Evolutionary conservation across 1,140 invertebrate species (phyloP).

Genomic region (Homarus americanus): DNA sequence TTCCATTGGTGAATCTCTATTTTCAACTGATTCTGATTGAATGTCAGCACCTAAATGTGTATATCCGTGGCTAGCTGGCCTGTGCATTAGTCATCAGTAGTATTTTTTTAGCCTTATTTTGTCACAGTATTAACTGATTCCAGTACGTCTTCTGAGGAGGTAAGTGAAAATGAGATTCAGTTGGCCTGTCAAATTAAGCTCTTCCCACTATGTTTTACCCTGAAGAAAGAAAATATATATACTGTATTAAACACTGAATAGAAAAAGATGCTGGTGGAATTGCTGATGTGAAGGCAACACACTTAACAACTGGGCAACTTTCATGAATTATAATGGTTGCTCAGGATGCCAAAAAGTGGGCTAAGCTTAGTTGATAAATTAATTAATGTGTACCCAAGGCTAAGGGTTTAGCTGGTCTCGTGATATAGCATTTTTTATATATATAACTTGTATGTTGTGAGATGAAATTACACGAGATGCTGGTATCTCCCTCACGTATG

Average conservation of each 20-base stretch:
- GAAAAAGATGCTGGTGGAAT: too few relatives aligned
- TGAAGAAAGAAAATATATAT: too few relatives aligned
- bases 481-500: not conserved
- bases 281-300: too few relatives aligned
- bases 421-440: not conserved
- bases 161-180: not conserved
- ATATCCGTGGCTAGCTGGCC: conserved; percentile 1
- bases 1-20: not conserved
- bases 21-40: not conserved
- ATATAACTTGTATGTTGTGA: not conserved
- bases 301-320: too few relatives aligned
- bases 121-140: not conserved
- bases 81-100: not conserved
- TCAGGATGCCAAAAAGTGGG: too few relatives aligned
- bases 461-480: not conserved
- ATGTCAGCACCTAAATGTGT: not conserved
- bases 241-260: too few relatives aligned
- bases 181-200: too few relatives aligned
- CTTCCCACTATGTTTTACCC: too few relatives aligned
- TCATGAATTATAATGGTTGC: too few relatives aligned
- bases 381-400: too few relatives aligned
- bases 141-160: not conserved
- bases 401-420: not conserved
- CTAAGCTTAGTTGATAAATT: too few relatives aligned
- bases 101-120: not conserved